Evolutionary conservation across 1,140 invertebrate genomes (phyloP).

Genomic region (Drosophila virilis): DNA sequence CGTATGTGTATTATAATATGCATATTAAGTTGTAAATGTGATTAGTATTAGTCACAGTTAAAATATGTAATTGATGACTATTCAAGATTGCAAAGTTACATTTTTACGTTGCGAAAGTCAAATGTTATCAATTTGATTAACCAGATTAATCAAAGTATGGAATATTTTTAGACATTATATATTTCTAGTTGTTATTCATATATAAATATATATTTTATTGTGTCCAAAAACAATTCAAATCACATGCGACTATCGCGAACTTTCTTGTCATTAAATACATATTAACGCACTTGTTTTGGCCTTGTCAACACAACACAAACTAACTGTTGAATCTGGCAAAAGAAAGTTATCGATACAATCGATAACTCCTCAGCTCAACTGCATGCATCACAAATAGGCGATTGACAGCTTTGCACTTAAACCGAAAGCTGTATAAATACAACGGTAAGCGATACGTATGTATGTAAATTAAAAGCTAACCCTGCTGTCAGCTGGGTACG

Average conservation of each 20-base stretch:
- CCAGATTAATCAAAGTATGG: too few relatives aligned
- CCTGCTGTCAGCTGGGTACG: conserved; percentile 25
- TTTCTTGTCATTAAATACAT: too few relatives aligned
- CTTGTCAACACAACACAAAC: background rate
- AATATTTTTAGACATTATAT: too few relatives aligned
- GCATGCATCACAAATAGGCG: background rate
- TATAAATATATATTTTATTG: too few relatives aligned
- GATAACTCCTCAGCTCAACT: background rate
- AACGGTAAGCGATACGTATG: conserved; percentile 5
- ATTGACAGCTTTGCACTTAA: background rate
- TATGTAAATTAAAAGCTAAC: background rate
- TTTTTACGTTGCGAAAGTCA: background rate
- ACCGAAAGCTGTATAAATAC: conserved; percentile 32
- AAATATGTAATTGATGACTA: background rate
- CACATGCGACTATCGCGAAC: too few relatives aligned
- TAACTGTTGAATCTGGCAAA: background rate
- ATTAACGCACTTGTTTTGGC: too few relatives aligned
- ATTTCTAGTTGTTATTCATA: too few relatives aligned
- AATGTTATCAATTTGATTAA: background rate
- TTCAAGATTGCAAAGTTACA: too few relatives aligned
- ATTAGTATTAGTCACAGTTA: too few relatives aligned
- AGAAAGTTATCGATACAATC: conserved; percentile 13
- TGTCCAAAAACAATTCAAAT: too few relatives aligned
- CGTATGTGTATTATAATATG: too few relatives aligned
- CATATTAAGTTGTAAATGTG: too few relatives aligned